These are phyloP conservation scores for Drosophila differens DNA, from an alignment of 2,888 invertebrate species.

Conservation along the genomic window DNA sequence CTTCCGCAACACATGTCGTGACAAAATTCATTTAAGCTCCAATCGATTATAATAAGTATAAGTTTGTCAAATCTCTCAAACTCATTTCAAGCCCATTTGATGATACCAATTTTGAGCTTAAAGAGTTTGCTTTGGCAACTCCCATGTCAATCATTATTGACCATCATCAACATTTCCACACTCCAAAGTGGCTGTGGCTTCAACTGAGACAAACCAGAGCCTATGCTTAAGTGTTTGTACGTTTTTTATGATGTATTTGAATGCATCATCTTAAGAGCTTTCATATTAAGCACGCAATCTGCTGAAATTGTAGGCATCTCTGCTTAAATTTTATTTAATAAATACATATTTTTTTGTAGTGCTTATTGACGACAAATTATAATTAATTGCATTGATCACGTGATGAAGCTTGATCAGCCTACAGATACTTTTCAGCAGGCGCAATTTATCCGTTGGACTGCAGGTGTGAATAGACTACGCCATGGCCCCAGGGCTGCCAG, in stretches of 20 bases:
- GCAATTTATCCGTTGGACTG: slow-evolving; percentile 67
- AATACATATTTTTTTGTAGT: slow-evolving; percentile 17
- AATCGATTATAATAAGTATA: slow-evolving; percentile 1
- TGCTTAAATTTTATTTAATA: slow-evolving; percentile 4
- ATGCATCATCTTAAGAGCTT: slow-evolving; percentile 22
- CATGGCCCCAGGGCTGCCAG: slow-evolving; percentile 45
- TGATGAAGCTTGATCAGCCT: slow-evolving; percentile 77
- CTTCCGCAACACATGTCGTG: neutral
- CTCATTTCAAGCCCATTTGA: slow-evolving; percentile 20
- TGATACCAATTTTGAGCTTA: slow-evolving; percentile 46
- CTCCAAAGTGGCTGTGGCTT: slow-evolving; percentile 25
- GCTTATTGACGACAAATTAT: slow-evolving; percentile 81
- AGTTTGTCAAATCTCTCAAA: slow-evolving; percentile 8
- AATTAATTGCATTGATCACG: slow-evolving; percentile 82
- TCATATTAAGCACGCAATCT: slow-evolving; percentile 41
- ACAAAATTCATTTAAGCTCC: neutral
- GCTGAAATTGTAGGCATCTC: slow-evolving; percentile 36
- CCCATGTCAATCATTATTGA: slow-evolving; percentile 55
- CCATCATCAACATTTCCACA: slow-evolving; percentile 76
- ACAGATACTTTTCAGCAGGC: slow-evolving; percentile 78
- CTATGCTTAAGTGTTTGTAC: slow-evolving; percentile 14
- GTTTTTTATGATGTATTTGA: slow-evolving; percentile 13
- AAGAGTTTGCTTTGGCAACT: slow-evolving; percentile 48
- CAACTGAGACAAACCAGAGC: neutral
- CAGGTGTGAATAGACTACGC: slow-evolving; percentile 77